Percentiles rank a stretch among this genome's conserved stretches.
These are phyloP conservation scores for Lycodopsis pacificus DNA, from an alignment of 2,797 vertebrate species.

Conservation along the genomic window DNA sequence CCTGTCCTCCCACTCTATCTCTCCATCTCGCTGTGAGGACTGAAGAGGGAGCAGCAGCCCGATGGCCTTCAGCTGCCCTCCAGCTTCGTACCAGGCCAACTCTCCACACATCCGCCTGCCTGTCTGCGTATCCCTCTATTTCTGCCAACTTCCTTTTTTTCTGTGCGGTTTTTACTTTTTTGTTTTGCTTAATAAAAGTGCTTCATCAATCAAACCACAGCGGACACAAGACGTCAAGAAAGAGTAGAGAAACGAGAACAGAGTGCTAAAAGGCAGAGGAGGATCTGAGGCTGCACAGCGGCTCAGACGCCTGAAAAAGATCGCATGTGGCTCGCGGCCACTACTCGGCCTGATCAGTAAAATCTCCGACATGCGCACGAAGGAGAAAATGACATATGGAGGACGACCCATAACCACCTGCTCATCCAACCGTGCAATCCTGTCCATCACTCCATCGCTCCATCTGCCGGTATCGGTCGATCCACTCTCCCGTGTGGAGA, in stretches of 20 bases:
- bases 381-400: constrained; percentile 42
- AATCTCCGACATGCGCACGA: constrained; percentile 28
- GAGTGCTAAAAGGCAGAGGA: background rate
- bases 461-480: constrained; percentile 19
- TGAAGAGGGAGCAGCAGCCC: constrained; percentile 25
- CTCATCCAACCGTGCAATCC: constrained; percentile 21
- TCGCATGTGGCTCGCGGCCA: constrained; percentile 9
- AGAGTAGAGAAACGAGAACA: background rate
- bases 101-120: constrained; percentile 26
- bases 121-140: background rate
- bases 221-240: background rate
- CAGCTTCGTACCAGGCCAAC: background rate
- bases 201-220: background rate
- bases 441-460: constrained; percentile 36
- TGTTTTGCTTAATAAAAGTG: background rate
- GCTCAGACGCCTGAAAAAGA: background rate
- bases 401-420: constrained; percentile 44
- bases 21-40: constrained; percentile 26
- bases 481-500: constrained; percentile 10
- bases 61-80: constrained; percentile 29
- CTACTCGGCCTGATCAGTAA: constrained; percentile 13
- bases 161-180: background rate
- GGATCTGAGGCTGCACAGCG: background rate
- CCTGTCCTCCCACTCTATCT: constrained; percentile 6
- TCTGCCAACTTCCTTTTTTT: background rate